Conservation (phyloP, 2,113 vertebrate genomes). For the Heloderma charlesbogerti region DNA sequence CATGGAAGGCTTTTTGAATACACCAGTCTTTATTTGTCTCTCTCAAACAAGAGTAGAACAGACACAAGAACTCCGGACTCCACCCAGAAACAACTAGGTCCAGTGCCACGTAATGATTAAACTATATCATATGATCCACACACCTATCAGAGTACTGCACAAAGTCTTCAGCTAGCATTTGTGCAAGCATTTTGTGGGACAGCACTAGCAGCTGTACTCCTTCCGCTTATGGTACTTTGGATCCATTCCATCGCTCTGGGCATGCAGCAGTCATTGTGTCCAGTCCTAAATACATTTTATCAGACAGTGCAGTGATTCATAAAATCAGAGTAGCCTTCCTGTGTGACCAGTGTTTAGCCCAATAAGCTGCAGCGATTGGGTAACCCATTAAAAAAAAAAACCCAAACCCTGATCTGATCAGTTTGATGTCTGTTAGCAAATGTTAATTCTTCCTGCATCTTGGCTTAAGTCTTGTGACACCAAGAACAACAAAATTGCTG, state of each 20-base stretch:
- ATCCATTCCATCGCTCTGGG: not conserved
- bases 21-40: not conserved
- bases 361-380: conserved; percentile 51
- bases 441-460: conserved; percentile 66
- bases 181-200: not conserved
- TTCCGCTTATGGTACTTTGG: not conserved
- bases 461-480: conserved; percentile 36
- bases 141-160: not conserved
- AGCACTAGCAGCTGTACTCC: not conserved
- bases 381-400: conserved; percentile 39
- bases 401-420: conserved; percentile 46
- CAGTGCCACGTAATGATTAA: not conserved
- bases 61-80: not conserved
- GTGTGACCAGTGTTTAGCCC: conserved; percentile 47
- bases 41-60: not conserved
- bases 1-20: not conserved
- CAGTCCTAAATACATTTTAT: not conserved
- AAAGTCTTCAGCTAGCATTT: not conserved
- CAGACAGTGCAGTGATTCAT: conserved; percentile 9
- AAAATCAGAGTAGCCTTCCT: conserved; percentile 36
- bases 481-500: conserved; percentile 58
- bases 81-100: not conserved
- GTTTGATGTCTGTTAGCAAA: conserved; percentile 47
- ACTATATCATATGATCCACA: not conserved
- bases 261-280: not conserved